phyloP scores from a whole-genome alignment of 2,797 vertebrate species.

The Molossus alvarezi region DNA sequence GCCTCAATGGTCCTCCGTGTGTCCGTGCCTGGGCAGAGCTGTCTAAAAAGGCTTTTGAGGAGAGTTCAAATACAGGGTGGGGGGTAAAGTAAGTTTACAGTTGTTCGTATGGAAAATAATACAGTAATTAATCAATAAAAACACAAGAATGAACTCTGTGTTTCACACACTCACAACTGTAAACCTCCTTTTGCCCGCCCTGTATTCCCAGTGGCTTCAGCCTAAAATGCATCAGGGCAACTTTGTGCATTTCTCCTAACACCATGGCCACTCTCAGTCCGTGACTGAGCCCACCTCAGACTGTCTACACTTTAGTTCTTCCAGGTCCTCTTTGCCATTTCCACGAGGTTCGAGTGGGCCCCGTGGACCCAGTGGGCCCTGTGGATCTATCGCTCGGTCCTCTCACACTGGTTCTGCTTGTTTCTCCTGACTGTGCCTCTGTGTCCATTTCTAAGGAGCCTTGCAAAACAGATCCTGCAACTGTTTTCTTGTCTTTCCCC shows the following conservation, averaged over 20 bases:
- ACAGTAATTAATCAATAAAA: neutral
- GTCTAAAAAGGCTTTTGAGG: neutral
- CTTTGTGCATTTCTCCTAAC: neutral
- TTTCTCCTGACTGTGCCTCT: neutral
- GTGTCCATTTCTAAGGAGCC: neutral
- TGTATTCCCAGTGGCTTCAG: neutral
- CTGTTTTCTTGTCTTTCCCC: neutral
- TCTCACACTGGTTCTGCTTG: neutral
- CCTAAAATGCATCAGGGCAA: neutral
- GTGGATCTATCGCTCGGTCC: neutral
- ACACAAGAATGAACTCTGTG: neutral
- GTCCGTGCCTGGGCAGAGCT: neutral
- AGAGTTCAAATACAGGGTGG: neutral
- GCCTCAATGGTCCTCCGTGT: neutral
- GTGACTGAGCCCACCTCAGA: neutral
- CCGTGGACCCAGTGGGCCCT: neutral
- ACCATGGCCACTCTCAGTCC: neutral
- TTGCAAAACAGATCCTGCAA: neutral
- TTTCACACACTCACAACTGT: neutral
- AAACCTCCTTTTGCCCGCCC: neutral
- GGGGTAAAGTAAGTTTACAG: neutral
- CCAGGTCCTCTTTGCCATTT: neutral
- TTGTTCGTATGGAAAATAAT: neutral
- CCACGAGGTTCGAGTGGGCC: neutral
- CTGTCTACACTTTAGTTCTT: neutral